Conservation (phyloP, 1,140 invertebrate genomes). For the Cherax destructor region DNA sequence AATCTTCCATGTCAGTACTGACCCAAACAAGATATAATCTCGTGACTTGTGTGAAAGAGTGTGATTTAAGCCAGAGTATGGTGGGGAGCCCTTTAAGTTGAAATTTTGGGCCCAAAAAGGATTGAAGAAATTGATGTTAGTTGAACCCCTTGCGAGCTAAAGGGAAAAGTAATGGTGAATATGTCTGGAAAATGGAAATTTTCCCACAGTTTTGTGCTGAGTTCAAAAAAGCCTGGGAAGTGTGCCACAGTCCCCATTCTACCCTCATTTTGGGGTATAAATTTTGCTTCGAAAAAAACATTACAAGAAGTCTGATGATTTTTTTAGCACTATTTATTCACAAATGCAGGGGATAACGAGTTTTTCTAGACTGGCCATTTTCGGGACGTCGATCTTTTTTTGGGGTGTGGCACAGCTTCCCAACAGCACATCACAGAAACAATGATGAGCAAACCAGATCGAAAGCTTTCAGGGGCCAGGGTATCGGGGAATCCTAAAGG, state of each 20-base stretch:
- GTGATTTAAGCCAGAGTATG: conserved; percentile 73
- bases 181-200: conserved; percentile 76
- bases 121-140: conserved; percentile 58
- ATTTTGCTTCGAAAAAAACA: conserved; percentile 76
- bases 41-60: conserved; percentile 58
- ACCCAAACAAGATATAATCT: conserved; percentile 58
- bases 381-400: conserved; percentile 74
- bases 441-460: conserved; percentile 52
- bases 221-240: conserved; percentile 71
- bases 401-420: conserved; percentile 74
- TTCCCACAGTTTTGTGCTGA: conserved; percentile 73
- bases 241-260: conserved; percentile 76
- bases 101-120: conserved; percentile 56
- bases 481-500: conserved; percentile 65
- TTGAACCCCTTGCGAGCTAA: conserved; percentile 68
- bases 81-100: conserved; percentile 72
- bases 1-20: background rate
- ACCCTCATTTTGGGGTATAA: conserved; percentile 77
- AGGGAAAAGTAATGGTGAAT: conserved; percentile 75
- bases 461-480: conserved; percentile 65
- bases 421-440: conserved; percentile 70
- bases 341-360: conserved; percentile 77
- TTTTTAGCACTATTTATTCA: conserved; percentile 76
- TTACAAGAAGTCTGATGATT: conserved; percentile 74
- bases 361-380: conserved; percentile 77